Conservation (phyloP, 2,888 invertebrate genomes). For the Torymus texanus region DNA sequence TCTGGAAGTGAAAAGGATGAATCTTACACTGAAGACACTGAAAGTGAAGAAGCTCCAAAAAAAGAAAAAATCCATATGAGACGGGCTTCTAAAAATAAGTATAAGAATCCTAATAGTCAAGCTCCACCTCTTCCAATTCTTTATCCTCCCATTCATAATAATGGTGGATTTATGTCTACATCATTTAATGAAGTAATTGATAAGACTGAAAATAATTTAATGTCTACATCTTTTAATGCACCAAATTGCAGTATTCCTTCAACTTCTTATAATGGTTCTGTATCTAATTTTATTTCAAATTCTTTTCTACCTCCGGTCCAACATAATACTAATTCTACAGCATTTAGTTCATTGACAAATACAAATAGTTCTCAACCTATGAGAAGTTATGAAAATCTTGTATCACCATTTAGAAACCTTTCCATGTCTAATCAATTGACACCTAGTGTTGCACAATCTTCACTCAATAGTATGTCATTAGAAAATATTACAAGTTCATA, state of each 20-base stretch:
- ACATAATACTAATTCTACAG: conserved; percentile 1
- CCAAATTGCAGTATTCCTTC: conserved; percentile 52
- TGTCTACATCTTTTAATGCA: conserved; percentile 64
- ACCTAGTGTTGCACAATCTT: conserved; percentile 50
- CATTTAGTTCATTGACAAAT: conserved; percentile 30
- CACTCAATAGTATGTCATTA: conserved; percentile 56
- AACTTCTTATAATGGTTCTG: conserved; percentile 46
- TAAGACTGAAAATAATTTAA: conserved; percentile 60
- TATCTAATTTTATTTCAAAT: conserved; percentile 50
- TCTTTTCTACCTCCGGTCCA: conserved; percentile 34
- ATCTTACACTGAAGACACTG: conserved; percentile 73
- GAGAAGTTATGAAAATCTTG: conserved; percentile 52
- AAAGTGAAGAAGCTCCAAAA: conserved; percentile 66
- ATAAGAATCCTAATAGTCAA: conserved; percentile 72
- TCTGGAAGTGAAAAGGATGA: conserved; percentile 74
- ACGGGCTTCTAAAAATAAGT: conserved; percentile 73
- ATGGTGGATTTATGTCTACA: conserved; percentile 65
- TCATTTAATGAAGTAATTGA: conserved; percentile 64
- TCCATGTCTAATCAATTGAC: conserved; percentile 49
- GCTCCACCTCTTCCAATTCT: conserved; percentile 69
- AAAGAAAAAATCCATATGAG: conserved; percentile 67
- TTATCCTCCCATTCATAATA: conserved; percentile 61
- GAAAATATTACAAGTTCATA: conserved; percentile 57
- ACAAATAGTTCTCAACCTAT: conserved; percentile 51
- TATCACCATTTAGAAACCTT: conserved; percentile 49